Conservation (phyloP, 2,797 vertebrate species). For the Scarus forsteni region DNA sequence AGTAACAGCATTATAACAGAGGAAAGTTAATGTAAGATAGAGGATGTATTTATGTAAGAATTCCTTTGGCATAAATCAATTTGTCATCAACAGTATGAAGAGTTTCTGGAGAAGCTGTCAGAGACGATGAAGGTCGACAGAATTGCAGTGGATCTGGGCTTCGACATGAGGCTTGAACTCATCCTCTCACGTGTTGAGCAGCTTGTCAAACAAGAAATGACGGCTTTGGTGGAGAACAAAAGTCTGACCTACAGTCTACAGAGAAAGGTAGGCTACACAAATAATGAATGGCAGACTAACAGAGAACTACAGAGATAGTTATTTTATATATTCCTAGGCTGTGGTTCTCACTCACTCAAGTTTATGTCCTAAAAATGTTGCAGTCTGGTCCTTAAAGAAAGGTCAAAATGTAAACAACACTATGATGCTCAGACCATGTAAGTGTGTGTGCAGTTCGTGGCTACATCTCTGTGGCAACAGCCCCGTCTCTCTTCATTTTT, state of each 20-base stretch:
- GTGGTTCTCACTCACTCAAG: too few relatives aligned
- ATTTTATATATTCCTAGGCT: too few relatives aligned
- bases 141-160: slow-evolving; percentile 88
- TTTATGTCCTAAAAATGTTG: too few relatives aligned
- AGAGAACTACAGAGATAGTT: not conserved
- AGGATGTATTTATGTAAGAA: not conserved
- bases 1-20: slow-evolving; percentile 18
- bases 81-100: slow-evolving; percentile 83
- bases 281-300: not conserved
- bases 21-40: too few relatives aligned
- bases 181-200: slow-evolving; percentile 89
- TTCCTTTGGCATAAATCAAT: not conserved
- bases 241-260: slow-evolving; percentile 87
- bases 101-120: slow-evolving; percentile 90
- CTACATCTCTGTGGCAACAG: too few relatives aligned
- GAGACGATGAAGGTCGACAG: slow-evolving; percentile 88
- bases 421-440: too few relatives aligned
- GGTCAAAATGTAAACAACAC: too few relatives aligned
- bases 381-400: too few relatives aligned
- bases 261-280: slow-evolving; percentile 85
- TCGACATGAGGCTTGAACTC: slow-evolving; percentile 88
- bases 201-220: slow-evolving; percentile 87
- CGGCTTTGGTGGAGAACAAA: slow-evolving; percentile 88
- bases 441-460: too few relatives aligned
- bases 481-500: too few relatives aligned